These are phyloP conservation scores for Remorina albescens DNA, from an alignment of 2,797 vertebrate genomes.

Conservation along the genomic window DNA sequence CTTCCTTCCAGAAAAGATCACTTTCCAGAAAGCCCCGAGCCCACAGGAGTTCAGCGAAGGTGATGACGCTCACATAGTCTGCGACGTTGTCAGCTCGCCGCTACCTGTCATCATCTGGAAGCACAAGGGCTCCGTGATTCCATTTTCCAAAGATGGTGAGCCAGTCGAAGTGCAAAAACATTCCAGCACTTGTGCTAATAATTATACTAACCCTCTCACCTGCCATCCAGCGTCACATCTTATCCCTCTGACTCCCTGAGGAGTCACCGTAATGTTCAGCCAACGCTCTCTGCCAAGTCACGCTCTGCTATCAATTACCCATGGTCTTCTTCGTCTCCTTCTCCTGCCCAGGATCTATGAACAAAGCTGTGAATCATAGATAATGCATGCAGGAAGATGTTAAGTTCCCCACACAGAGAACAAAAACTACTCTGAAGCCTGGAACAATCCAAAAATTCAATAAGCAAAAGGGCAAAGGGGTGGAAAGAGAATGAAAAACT, in stretches of 20 bases:
- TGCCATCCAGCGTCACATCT: conserved; percentile 6
- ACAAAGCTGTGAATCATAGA: conserved; percentile 48
- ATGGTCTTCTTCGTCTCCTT: conserved; percentile 41
- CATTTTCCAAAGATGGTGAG: conserved; percentile 94
- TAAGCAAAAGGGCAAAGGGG: not conserved
- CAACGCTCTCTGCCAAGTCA: conserved; percentile 37
- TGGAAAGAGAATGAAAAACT: not conserved
- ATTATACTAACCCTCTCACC: conserved; percentile 37
- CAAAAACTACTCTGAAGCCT: not conserved
- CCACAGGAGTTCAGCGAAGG: conserved; percentile 97
- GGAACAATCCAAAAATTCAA: conserved; percentile 18
- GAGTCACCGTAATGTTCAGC: conserved; percentile 35
- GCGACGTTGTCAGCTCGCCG: conserved; percentile 93
- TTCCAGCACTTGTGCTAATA: conserved; percentile 14
- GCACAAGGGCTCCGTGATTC: conserved; percentile 89
- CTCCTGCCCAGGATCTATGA: conserved; percentile 31
- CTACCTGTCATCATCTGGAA: conserved; percentile 95
- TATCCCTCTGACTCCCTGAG: conserved; percentile 24
- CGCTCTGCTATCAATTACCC: conserved; percentile 55
- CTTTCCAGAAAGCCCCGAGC: conserved; percentile 92
- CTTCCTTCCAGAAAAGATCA: conserved; percentile 92
- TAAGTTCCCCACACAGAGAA: conserved; percentile 27
- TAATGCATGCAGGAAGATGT: conserved; percentile 34
- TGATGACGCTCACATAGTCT: conserved; percentile 92
- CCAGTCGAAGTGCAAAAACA: conserved; percentile 6